These are phyloP conservation scores for Rhodophaea formosa DNA, from an alignment of 2,888 invertebrate genomes.

Conservation along the genomic window DNA sequence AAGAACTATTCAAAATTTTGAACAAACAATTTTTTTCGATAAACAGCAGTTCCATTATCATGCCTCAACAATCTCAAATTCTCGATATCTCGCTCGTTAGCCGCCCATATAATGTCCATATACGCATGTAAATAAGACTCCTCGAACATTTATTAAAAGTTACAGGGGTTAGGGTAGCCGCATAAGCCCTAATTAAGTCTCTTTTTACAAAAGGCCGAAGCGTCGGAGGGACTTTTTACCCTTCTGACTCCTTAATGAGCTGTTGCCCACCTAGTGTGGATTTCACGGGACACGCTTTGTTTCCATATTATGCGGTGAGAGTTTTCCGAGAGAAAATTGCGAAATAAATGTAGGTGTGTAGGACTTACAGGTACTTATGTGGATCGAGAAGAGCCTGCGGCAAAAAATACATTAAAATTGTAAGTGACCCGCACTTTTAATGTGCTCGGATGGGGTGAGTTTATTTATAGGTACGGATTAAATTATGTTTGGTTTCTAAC, in stretches of 20 bases:
- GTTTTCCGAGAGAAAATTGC: slow-evolving; percentile 41
- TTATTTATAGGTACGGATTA: background rate
- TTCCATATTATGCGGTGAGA: slow-evolving; percentile 58
- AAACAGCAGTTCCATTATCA: no score
- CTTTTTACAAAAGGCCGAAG: slow-evolving; percentile 74
- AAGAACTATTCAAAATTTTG: no score
- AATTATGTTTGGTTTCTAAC: background rate
- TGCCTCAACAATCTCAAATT: background rate
- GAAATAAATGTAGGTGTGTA: slow-evolving; percentile 46
- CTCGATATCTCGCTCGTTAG: slow-evolving; percentile 12
- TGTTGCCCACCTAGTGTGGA: slow-evolving; percentile 68
- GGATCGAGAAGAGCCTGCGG: slow-evolving; percentile 18
- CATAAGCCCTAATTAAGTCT: slow-evolving; percentile 80
- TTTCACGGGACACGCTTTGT: slow-evolving; percentile 63
- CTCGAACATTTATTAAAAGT: slow-evolving; percentile 80
- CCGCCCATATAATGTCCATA: slow-evolving; percentile 30
- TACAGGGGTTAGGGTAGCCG: slow-evolving; percentile 79
- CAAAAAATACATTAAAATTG: slow-evolving; percentile 21
- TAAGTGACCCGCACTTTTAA: slow-evolving; percentile 15
- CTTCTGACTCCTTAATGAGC: slow-evolving; percentile 79
- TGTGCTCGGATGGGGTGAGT: slow-evolving; percentile 1
- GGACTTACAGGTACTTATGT: slow-evolving; percentile 18
- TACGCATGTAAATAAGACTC: slow-evolving; percentile 56
- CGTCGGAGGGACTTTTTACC: slow-evolving; percentile 69
- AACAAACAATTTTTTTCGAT: no score